Conservation (phyloP, 2,888 invertebrate genomes). For the Drosophila borealis region DNA sequence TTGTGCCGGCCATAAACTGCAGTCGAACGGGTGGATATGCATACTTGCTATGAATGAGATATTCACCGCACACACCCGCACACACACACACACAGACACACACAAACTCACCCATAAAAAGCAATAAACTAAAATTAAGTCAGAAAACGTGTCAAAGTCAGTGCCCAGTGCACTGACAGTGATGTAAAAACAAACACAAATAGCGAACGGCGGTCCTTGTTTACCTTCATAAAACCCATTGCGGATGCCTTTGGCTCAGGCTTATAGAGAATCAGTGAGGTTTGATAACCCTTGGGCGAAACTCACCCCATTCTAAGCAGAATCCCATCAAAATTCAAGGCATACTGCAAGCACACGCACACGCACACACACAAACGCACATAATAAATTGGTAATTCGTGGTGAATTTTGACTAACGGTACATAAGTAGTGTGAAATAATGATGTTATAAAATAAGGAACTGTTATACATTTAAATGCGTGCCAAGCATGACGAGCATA, state of each 20-base stretch:
- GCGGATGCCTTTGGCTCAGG: conserved; percentile 21
- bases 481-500: conserved; percentile 1
- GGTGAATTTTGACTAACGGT: conserved; percentile 25
- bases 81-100: conserved; percentile 17
- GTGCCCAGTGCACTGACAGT: conserved; percentile 78
- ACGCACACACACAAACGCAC: background rate
- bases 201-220: conserved; percentile 73
- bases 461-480: conserved; percentile 13
- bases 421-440: conserved; percentile 14
- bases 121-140: conserved; percentile 83
- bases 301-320: conserved; percentile 31
- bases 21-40: conserved; percentile 34
- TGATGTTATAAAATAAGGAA: conserved; percentile 14
- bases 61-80: conserved; percentile 26
- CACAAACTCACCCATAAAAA: conserved; percentile 55
- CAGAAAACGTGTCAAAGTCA: conserved; percentile 84
- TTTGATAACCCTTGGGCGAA: conserved; percentile 7
- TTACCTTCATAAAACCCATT: conserved; percentile 69
- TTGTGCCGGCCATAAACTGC: conserved; percentile 58
- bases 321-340: conserved; percentile 26
- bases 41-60: conserved; percentile 20
- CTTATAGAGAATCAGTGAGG: conserved; percentile 26
- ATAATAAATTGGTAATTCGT: conserved; percentile 32
- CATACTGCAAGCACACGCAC: background rate
- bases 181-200: conserved; percentile 78